These are phyloP conservation scores for Odontocerum albicorne DNA, from an alignment of 2,888 invertebrate species.

Conservation along the genomic window DNA sequence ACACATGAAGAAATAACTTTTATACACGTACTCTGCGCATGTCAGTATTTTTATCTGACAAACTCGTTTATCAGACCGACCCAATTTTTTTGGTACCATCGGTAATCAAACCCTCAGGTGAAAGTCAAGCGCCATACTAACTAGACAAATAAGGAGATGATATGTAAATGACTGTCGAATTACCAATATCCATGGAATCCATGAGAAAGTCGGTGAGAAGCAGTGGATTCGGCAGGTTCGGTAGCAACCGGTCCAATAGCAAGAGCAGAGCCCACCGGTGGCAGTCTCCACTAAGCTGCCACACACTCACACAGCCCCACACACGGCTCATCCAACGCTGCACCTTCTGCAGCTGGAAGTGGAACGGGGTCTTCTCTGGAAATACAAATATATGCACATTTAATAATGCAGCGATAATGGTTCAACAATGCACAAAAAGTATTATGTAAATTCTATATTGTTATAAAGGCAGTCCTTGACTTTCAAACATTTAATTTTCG, in stretches of 20 bases:
- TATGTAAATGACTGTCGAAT: conserved; percentile 23
- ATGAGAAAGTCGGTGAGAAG: conserved; percentile 89
- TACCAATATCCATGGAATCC: conserved; percentile 82
- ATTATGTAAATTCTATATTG: too few relatives aligned
- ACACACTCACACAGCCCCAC: conserved; percentile 76
- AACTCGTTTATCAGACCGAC: too few relatives aligned
- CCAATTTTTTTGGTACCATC: neutral
- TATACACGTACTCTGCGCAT: too few relatives aligned
- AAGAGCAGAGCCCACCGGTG: conserved; percentile 80
- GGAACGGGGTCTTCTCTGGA: conserved; percentile 48
- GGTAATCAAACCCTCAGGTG: neutral
- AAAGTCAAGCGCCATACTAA: neutral
- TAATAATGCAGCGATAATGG: too few relatives aligned
- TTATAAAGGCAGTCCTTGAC: too few relatives aligned
- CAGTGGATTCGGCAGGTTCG: conserved; percentile 78
- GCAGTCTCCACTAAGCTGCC: conserved; percentile 65
- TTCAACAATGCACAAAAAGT: too few relatives aligned
- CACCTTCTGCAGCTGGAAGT: conserved; percentile 58
- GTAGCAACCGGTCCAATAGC: conserved; percentile 80
- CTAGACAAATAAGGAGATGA: neutral
- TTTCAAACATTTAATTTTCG: too few relatives aligned
- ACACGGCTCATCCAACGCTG: conserved; percentile 67
- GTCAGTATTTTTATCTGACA: too few relatives aligned
- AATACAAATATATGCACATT: too few relatives aligned
- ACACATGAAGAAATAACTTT: too few relatives aligned